Evolutionary conservation across 2,888 invertebrate genomes (phyloP).

Genomic region (Rhodophaea formosa): DNA sequence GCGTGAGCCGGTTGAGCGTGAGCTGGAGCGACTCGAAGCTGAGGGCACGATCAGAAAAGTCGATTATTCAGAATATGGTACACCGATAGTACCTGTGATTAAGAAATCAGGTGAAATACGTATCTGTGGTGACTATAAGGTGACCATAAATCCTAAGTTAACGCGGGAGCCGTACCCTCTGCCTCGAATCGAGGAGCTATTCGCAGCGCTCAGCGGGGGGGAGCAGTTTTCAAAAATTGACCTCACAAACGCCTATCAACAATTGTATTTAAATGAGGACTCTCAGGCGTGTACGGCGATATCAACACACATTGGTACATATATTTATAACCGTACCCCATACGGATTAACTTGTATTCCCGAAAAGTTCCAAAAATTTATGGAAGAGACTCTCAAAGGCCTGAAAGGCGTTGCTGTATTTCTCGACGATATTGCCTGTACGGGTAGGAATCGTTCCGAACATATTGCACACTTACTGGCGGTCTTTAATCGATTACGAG

Average conservation of each 20-base stretch:
- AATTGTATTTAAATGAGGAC: conserved; percentile 24
- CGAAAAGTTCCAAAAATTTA: conserved; percentile 29
- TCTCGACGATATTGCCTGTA: neutral
- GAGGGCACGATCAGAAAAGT: conserved; percentile 32
- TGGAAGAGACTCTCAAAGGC: conserved; percentile 24
- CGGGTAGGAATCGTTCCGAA: neutral
- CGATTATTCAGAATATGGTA: conserved; percentile 35
- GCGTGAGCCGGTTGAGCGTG: conserved; percentile 21
- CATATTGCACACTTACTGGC: neutral
- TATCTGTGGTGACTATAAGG: conserved; percentile 21
- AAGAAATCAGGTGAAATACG: conserved; percentile 1
- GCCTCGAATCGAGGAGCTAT: conserved; percentile 32
- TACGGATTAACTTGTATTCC: conserved; percentile 30
- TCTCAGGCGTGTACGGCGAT: conserved; percentile 29
- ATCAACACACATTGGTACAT: conserved; percentile 30
- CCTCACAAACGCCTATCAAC: conserved; percentile 31
- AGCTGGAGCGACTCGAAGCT: conserved; percentile 32
- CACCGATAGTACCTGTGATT: conserved; percentile 21
- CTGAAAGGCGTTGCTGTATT: conserved; percentile 1
- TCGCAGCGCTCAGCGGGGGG: conserved; percentile 30
- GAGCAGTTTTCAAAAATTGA: conserved; percentile 34
- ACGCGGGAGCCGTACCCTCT: conserved; percentile 27
- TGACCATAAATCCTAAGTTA: conserved; percentile 30
- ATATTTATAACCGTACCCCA: conserved; percentile 29
- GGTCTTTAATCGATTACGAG: neutral